Percentiles rank a stretch among this genome's conserved stretches.
Conservation (phyloP, 2,888 invertebrate species). For the Notocelia uddmanniana region DNA sequence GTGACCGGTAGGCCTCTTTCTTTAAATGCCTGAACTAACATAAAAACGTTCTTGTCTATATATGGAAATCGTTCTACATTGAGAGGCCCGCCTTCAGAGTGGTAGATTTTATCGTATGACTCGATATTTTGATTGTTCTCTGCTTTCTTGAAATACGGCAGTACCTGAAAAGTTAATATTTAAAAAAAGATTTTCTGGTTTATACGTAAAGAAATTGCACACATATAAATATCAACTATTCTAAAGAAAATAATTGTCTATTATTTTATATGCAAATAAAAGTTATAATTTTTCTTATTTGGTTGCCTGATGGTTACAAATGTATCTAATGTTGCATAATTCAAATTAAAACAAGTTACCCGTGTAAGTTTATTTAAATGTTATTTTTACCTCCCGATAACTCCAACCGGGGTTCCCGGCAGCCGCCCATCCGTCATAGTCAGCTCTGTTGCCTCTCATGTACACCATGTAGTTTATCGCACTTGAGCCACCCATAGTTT, state of each 20-base stretch:
- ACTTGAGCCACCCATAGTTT: conserved; percentile 89
- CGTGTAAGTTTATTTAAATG: background rate
- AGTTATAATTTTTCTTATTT: too few relatives aligned
- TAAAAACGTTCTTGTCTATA: conserved; percentile 84
- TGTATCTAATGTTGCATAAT: background rate
- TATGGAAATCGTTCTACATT: conserved; percentile 88
- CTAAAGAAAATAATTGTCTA: too few relatives aligned
- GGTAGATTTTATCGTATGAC: conserved; percentile 83
- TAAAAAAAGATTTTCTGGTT: too few relatives aligned
- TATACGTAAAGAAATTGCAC: too few relatives aligned
- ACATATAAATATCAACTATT: too few relatives aligned
- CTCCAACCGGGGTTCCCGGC: conserved; percentile 88
- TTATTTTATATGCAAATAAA: too few relatives aligned
- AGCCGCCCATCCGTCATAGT: conserved; percentile 88
- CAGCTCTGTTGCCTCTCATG: conserved; percentile 85
- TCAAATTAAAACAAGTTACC: background rate
- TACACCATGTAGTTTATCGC: conserved; percentile 89
- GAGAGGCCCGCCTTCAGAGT: conserved; percentile 87
- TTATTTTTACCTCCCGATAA: conserved; percentile 79
- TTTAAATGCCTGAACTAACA: conserved; percentile 86
- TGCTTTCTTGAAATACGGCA: conserved; percentile 90
- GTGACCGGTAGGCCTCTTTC: conserved; percentile 86
- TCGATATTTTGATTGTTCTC: conserved; percentile 87
- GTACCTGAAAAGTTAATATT: conserved; percentile 66
- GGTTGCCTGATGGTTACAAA: too few relatives aligned